Base-by-base conservation (phyloP, 2,888 invertebrate genomes). In the Agrochola circellaris region DNA sequence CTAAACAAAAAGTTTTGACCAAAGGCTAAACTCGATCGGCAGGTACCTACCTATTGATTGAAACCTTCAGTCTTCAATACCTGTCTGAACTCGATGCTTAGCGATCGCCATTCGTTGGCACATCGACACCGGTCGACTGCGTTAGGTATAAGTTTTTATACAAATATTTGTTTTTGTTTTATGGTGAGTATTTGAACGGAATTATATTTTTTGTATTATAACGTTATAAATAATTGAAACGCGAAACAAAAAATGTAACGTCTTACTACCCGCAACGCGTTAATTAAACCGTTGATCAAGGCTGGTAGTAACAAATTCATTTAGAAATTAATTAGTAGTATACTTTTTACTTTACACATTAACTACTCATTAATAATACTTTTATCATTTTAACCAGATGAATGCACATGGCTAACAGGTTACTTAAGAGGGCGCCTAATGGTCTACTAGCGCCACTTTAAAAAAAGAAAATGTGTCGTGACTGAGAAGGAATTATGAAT, bases 41-140 rank as follows among this genome's bases (percentile, higher is more conserved):
- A 54, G 34, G 17, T 54, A 34, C 20, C 48, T 75, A 76, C 42
- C 2, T 82, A 67, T 58, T 66, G 58, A 83, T 81, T 61, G 58
- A 70, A 84, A 84, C 80, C 66, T 83, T 83, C 79, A 83, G 79
- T 83, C 58, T 66, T 77, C 65, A 67, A 83, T 71, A 83, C 17
- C 65, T 48, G 48, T 6, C 54, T 38, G n/a, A 30, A 42, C 54
- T 66, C 20, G 38, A 42, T 17, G 61, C 23, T 80, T 48, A 60
- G 66, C 75, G 64, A 56, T 81, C 51, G 51, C n/a, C 23, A 81
- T 69, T 81, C 17, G 60, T 74, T n/a, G 34, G 61, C 60, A 34
- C 54, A 66, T 70, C 72, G 45, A 48, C 45, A 70, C 48, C 60
- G n/a, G 67, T 54, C 38, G 60, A 72, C 51, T 66, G 58, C 48